These are phyloP conservation scores for Macaria liturata DNA, from an alignment of 2,888 invertebrate species.

Conservation along the genomic window DNA sequence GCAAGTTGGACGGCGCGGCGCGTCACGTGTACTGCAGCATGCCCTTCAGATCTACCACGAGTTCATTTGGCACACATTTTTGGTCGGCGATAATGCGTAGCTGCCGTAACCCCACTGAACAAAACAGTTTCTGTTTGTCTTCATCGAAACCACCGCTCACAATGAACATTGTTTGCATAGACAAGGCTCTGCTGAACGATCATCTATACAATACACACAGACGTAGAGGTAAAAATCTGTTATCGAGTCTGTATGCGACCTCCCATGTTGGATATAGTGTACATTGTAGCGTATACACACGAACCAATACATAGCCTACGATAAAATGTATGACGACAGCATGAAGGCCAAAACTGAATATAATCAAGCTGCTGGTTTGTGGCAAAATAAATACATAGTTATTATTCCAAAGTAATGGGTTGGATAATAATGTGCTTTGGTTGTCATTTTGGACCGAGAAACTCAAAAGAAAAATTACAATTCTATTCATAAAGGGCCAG, in stretches of 20 bases:
- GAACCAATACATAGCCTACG: conserved; percentile 10
- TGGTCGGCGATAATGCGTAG: conserved; percentile 12
- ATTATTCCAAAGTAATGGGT: no score
- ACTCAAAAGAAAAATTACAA: no score
- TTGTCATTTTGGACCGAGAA: no score
- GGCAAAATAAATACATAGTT: no score
- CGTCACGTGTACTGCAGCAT: conserved; percentile 46
- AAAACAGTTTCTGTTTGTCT: conserved; percentile 8
- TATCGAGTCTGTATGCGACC: conserved; percentile 21
- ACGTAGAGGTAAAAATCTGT: conserved; percentile 35
- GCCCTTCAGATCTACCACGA: conserved; percentile 33
- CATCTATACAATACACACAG: conserved; percentile 32
- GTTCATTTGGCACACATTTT: conserved; percentile 44
- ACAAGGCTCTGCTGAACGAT: conserved; percentile 25
- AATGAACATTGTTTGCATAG: conserved; percentile 13
- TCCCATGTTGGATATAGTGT: conserved; percentile 2
- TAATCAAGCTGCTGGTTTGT: no score
- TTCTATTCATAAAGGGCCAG: no score
- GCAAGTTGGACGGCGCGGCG: conserved; percentile 24
- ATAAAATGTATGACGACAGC: conserved; percentile 10
- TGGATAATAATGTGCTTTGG: no score
- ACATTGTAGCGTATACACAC: conserved; percentile 12
- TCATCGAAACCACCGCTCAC: conserved; percentile 2
- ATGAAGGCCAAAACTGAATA: conserved; percentile 8
- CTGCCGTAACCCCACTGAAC: conserved; percentile 4